Conservation (phyloP, 2,113 vertebrate genomes). For the Pelecanus crispus region DNA sequence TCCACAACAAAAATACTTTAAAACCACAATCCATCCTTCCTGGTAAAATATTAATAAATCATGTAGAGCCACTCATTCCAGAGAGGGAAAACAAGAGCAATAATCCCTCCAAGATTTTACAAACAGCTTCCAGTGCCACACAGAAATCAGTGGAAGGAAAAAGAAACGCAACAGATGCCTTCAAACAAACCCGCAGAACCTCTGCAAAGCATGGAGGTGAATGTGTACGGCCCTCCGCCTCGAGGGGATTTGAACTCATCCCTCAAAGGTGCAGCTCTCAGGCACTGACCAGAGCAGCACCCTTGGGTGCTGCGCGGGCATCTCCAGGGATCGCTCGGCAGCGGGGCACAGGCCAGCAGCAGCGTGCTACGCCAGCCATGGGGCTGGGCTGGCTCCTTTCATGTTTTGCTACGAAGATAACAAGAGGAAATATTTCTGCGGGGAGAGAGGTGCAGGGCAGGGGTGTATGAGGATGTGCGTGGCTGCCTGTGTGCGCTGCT, state of each 20-base stretch:
- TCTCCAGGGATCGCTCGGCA: background rate
- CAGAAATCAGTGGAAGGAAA: background rate
- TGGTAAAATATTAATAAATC: background rate
- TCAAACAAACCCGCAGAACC: background rate
- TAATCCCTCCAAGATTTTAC: background rate
- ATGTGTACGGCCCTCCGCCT: background rate
- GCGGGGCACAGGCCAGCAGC: background rate
- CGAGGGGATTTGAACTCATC: background rate
- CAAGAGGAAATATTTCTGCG: background rate
- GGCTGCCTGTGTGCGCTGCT: background rate
- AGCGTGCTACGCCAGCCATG: background rate
- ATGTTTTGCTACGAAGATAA: background rate
- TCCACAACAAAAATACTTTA: background rate
- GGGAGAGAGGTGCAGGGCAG: background rate
- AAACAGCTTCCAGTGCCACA: background rate
- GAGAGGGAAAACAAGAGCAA: background rate
- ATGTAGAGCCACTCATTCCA: background rate
- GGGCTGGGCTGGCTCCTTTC: background rate
- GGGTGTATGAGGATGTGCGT: rapidly evolving
- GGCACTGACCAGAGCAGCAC: background rate
- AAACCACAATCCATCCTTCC: background rate
- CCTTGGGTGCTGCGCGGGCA: background rate
- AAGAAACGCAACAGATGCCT: background rate
- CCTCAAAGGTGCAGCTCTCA: background rate
- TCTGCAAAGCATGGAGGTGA: background rate